A percentile compares a stretch with the other conserved stretches of the same genome.
phyloP scores from a whole-genome alignment of 2,113 vertebrate species.

The Phyllostomus hastatus region DNA sequence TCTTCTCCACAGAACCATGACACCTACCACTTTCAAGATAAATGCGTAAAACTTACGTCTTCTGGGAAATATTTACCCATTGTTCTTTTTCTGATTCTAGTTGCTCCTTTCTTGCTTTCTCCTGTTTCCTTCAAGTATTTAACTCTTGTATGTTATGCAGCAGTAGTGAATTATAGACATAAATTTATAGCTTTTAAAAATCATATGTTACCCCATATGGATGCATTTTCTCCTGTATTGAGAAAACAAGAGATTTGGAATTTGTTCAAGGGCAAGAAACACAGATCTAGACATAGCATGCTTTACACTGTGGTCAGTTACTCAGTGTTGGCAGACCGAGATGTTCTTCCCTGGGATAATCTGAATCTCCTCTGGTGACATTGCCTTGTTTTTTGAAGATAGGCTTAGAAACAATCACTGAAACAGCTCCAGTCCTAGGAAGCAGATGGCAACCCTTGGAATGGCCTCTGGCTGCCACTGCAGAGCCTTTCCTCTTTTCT shows the following conservation, averaged over 20 bases:
- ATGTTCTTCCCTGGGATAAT: not conserved
- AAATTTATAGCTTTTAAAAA: not conserved
- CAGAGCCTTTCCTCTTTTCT: not conserved
- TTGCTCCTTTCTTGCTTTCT: not conserved
- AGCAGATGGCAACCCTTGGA: conserved; percentile 29
- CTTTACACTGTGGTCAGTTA: not conserved
- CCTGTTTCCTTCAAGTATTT: not conserved
- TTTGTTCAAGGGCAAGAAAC: not conserved
- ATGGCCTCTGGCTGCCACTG: not conserved
- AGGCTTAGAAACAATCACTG: not conserved
- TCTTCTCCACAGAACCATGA: not conserved
- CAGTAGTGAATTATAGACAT: not conserved
- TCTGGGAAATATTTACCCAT: not conserved
- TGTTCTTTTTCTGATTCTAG: not conserved
- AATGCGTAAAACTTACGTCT: not conserved
- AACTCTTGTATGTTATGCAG: not conserved
- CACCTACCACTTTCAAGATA: not conserved
- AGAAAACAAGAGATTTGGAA: not conserved
- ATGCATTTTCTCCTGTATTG: not conserved
- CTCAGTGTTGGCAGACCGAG: not conserved
- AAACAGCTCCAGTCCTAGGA: not conserved
- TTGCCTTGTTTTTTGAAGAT: not conserved
- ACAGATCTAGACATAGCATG: not conserved
- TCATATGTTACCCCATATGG: not conserved
- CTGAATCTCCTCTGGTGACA: conserved; percentile 19